Evolutionary conservation across 2,888 invertebrate genomes (phyloP), one percentile per base, ranked within the genome.

Genomic region (Acanthosepion esculentum): DNA sequence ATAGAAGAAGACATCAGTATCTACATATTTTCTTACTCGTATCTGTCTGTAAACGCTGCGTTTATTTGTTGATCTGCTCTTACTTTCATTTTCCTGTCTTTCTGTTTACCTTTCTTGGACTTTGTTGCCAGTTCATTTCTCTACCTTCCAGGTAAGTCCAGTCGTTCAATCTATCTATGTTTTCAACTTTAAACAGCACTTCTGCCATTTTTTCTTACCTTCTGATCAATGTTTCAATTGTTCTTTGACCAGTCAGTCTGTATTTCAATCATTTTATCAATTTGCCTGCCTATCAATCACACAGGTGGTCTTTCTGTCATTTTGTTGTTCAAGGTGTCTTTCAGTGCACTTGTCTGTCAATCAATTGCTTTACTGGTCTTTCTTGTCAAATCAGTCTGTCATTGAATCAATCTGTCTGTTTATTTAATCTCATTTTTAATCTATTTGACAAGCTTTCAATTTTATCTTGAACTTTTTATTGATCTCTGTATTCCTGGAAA

Each of bases 381-480:
- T 33, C 78, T 78, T 33, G n/a, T 78, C 33, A 78, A 78, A 78
- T 15, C n/a, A 15, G 78, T 78, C 78, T 78, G 78, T 78, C 78
- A 78, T n/a, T 78, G n/a, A 78, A 78, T 78, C 78, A 78, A 78
- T 78, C n/a, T 78, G 78, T 78, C 78, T 78, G n/a, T 78, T 78
- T 78, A 78, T 78, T 78, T n/a, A 78, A 78, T n/a, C 78, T 78
- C 78, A 20, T 78, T 78, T 78, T 78, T 78, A 78, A 78, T 78
- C 78, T n/a, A 78, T 78, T 78, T n/a, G 78, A 78, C 78, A n/a
- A 78, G n/a, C 78, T 33, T 78, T 78, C n/a, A 78, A n/a, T n/a
- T 15, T 41, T 41, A 41, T 78, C 15, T 78, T 33, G n/a, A n/a
- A n/a, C n/a, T n/a, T n/a, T n/a, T 12, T 78, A n/a, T n/a, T n/a